Base-by-base conservation (phyloP, 1,140 invertebrate species). In the Hestina assimilis region DNA sequence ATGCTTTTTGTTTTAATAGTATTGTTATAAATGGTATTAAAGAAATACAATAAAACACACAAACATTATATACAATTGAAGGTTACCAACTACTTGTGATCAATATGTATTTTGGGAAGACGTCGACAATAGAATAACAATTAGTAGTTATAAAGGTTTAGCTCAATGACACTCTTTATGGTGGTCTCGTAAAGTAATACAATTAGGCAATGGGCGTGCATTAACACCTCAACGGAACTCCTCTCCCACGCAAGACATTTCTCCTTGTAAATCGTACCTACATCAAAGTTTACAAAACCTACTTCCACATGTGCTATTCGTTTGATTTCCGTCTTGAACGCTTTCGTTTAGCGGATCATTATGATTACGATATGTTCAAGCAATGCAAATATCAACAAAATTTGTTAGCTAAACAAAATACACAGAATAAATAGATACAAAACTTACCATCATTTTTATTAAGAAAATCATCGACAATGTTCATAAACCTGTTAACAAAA, bases 181-280 rank as follows among this genome's bases (percentile, higher is more conserved):
- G 72, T 76, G 63, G 64, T 71, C 79, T 81, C 71, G 73, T 79
- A 83, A 82, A 79, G 80, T 63, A 78, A 83, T 79, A 85, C 82
- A 84, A 87, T 87, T 85, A 87, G 75, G 80, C 80, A 85, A 87
- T 82, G 75, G 70, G 69, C 74, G 58, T 82, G 71, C 82, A 87
- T 84, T 84, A 87, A 77, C 83, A 85, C 83, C 73, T 83, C 69
- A 61, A 66, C 65, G 63, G 63, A 70, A 64, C 61, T 43, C 70
- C 61, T 71, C 74, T 65, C 81, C 81, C 79, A 83, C 79, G 74
- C 75, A 59, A 70, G 46, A 66, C 61, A 62, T 59, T 53, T 73
- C 64, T 72, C 69, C 53, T 63, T 48, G 33, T 59, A 43, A 71
- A 71, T 74, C 67, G 67, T 78, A 79, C 72, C 70, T 67, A 79